Evolutionary conservation across 2,797 vertebrate species (phyloP).

Genomic region (Poeciliopsis turneri): DNA sequence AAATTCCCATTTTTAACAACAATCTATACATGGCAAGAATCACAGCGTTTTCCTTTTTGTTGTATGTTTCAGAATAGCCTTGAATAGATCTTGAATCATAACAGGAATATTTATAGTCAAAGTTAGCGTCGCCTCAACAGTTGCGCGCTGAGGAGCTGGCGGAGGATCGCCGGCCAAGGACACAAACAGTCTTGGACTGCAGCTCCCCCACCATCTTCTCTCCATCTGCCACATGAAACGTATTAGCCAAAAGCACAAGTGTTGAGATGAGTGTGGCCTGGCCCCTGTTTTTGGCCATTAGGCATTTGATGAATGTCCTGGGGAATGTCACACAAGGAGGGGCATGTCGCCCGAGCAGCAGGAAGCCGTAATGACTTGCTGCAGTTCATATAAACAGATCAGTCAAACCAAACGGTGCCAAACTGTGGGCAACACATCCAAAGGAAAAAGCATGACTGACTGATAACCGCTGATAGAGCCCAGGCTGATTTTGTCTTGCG

Average conservation of each 20-base stretch:
- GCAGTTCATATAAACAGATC: constrained; percentile 66
- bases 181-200: constrained; percentile 62
- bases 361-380: constrained; percentile 52
- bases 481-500: background rate
- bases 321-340: constrained; percentile 48
- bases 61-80: background rate
- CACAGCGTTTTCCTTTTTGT: background rate
- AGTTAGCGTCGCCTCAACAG: background rate
- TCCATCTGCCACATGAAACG: constrained; percentile 60
- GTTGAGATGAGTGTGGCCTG: constrained; percentile 44
- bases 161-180: constrained; percentile 31
- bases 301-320: constrained; percentile 65
- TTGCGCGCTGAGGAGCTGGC: constrained; percentile 2
- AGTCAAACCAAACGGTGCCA: constrained; percentile 55
- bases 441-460: constrained; percentile 21
- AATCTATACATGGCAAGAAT: background rate
- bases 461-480: constrained; percentile 20
- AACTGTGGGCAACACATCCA: constrained; percentile 38
- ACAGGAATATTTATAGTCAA: background rate
- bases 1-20: no score
- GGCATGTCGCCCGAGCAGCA: constrained; percentile 48
- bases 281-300: constrained; percentile 68
- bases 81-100: background rate
- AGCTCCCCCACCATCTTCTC: constrained; percentile 49
- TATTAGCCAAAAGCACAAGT: constrained; percentile 48